Evolutionary conservation across 2,888 invertebrate species (phyloP).

Genomic region (Myopa tessellatipennis): DNA sequence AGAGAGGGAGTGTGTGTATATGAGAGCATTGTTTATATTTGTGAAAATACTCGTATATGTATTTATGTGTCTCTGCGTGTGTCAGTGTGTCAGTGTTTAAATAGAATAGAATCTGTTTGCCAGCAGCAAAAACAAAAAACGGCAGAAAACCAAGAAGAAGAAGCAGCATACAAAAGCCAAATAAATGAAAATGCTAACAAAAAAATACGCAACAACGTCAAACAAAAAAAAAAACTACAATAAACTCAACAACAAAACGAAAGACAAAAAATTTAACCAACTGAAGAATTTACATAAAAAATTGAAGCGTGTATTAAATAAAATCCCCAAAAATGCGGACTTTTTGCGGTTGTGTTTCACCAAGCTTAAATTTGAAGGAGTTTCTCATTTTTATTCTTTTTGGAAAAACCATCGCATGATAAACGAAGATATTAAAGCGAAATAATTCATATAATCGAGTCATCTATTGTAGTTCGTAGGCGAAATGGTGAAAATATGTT

Average conservation of each 20-base stretch:
- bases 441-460: too few relatives aligned
- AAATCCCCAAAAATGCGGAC: background rate
- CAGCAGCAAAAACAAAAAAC: background rate
- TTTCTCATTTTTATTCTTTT: background rate
- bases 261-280: background rate
- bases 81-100: background rate
- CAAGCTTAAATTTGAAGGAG: background rate
- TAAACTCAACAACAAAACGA: background rate
- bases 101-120: background rate
- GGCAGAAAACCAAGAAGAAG: background rate
- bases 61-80: too few relatives aligned
- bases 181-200: background rate
- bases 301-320: background rate
- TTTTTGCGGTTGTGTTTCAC: background rate
- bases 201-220: background rate
- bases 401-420: background rate
- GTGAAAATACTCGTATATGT: too few relatives aligned
- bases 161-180: background rate
- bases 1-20: background rate
- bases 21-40: background rate
- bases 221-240: background rate
- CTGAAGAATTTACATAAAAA: constrained; percentile 1
- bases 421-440: background rate
- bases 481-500: too few relatives aligned
- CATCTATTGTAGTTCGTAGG: too few relatives aligned